Evolutionary conservation across 2,888 invertebrate genomes (phyloP), one percentile per base, ranked within the genome.

Genomic region (Falcaria lacertinaria): DNA sequence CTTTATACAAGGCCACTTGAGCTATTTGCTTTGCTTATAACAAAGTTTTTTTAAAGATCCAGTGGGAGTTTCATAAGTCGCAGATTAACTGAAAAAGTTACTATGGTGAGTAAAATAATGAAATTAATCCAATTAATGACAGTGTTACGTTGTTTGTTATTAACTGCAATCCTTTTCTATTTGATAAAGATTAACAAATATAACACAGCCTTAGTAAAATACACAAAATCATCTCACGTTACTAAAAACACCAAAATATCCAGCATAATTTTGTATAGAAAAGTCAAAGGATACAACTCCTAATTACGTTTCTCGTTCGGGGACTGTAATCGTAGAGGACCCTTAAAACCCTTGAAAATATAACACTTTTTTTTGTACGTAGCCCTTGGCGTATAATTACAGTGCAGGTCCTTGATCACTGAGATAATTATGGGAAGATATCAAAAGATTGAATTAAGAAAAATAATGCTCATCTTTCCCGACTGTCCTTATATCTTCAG

Each of bases 311-410:
- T 11, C 7, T 11, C 11, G 7, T 28, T 28, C 11, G 28, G 11
- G 11, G 28, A n/a, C 39, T 17, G 32, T 28, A 33, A 32, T 11
- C 32, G 28, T 28, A 15, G 33, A 11, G 28, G 32, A 15, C 17
- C 44, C 33, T 38, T 37, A 14, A 41, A 16, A 15, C 17, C 44
- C 33, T 38, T 37, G 11, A 41, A 44, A 44, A 44, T 14, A 34
- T 11, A 8, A 6, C 15, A 39, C 28, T 17, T 15, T 35, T 25
- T 25, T 46, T 38, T 38, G 34, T 19, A 14, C 34, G 28, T 33
- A 32, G 28, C 34, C 33, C 19, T 34, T 40, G 34, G 41, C 40
- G 40, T 42, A 15, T 46, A 46, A 46, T 46, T 46, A 41, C 46
- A 43, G 46, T 35, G 36, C 39, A 40, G 11, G 28, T 1, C 28